Evolutionary conservation across 1,140 invertebrate genomes (phyloP).

Genomic region (Gonatopus flavifemur): DNA sequence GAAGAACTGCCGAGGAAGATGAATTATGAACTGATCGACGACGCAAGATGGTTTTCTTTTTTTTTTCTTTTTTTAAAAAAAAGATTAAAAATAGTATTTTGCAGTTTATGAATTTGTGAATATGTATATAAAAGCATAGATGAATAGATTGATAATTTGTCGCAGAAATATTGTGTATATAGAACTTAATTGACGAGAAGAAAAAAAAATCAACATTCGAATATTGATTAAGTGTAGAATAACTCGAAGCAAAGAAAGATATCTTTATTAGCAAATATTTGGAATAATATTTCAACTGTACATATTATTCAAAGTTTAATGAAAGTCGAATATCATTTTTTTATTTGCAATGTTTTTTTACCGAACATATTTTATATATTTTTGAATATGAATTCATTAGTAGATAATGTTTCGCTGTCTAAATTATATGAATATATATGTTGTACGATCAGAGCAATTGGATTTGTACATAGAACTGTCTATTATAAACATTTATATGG

Average conservation of each 20-base stretch:
- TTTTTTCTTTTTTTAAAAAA: slow-evolving; percentile 4
- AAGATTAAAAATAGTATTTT: slow-evolving; percentile 20
- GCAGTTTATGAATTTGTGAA: slow-evolving; percentile 29
- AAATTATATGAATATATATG: too few relatives aligned
- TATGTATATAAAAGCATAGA: slow-evolving; percentile 23
- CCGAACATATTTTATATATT: too few relatives aligned
- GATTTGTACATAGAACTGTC: too few relatives aligned
- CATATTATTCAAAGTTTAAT: background rate
- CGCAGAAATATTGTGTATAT: too few relatives aligned
- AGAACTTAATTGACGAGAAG: too few relatives aligned
- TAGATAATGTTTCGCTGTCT: too few relatives aligned
- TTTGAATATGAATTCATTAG: too few relatives aligned
- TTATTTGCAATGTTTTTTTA: slow-evolving; percentile 10
- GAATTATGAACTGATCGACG: slow-evolving; percentile 1
- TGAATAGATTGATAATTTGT: slow-evolving; percentile 3
- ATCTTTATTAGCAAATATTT: slow-evolving; percentile 20
- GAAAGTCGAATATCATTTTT: slow-evolving; percentile 15
- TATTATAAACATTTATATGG: too few relatives aligned
- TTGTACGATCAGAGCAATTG: too few relatives aligned
- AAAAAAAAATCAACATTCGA: slow-evolving; percentile 13
- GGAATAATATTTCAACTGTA: slow-evolving; percentile 12
- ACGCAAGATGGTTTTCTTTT: slow-evolving; percentile 1
- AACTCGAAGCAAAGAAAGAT: slow-evolving; percentile 14
- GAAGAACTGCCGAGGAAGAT: slow-evolving; percentile 21
- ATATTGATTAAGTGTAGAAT: slow-evolving; percentile 15